Evolutionary conservation across 2,113 vertebrate species (phyloP), one percentile per base, ranked within the genome.

Genomic region (Aptenodytes patagonicus): DNA sequence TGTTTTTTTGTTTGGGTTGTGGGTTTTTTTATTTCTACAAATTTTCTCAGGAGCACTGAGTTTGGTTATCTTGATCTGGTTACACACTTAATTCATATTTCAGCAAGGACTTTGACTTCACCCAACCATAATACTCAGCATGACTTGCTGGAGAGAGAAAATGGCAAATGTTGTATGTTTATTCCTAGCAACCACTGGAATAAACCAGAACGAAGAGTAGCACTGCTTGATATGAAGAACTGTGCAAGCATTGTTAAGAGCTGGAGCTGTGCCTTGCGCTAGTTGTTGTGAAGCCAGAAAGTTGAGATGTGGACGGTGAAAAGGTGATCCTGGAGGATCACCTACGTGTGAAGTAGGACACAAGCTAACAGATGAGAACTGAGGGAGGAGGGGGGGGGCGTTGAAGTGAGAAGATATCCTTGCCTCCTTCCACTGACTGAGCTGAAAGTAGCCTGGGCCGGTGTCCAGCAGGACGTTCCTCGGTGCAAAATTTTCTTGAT

Each of bases 291-390:
- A 92, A 78, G 68, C 46, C 82, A 81, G 96, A 95, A 89, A 95
- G 86, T 22, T 92, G 93, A 96, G 75, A 72, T 81, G 83, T 68
- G 46, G 60, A 49, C 17, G 25, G 70, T 64, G 55, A 92, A 95
- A 97, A 95, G 71, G 60, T 58, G 94, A 96, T 97, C 93, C 93
- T 60, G 42, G 75, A 95, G 38, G 84, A 94, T 89, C 89, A 94
- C 76, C 80, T 94, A 24, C 0, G 0, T 17, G 1, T 85, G 87
- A 94, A 95, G 87, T 85, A 84, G 91, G 83, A 54, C 54, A 29
- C 57, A 19, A 89, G 61, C 28, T 69, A 90, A 89, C 70, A 90
- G 80, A 91, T 96, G 92, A 97, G 87, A 80, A 58, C 62, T 28
- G 47, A 62, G 54, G 90, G 68, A 90, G 93, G 75, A 94, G 68